Base-by-base conservation (phyloP, 2,888 invertebrate species). In the Netelia fuscicornis region DNA sequence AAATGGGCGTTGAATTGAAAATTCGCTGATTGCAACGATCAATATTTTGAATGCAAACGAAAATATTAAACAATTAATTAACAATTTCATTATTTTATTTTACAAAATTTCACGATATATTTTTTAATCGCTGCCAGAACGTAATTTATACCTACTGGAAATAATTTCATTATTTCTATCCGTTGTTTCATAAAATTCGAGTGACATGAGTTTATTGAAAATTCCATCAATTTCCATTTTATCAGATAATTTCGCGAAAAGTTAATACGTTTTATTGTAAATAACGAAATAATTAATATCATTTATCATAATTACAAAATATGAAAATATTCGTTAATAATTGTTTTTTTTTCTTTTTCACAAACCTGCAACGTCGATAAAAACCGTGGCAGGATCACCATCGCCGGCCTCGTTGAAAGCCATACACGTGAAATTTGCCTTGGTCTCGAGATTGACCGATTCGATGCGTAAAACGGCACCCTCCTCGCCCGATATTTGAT, bases 351-450 rank as follows among this genome's bases (percentile, higher is more conserved):
- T 37, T 56, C 60, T 78, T 37, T 56, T 68, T 64, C 13, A 83
- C 76, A 91, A 94, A 96, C 96, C 96, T 86, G 95, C 95, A 70
- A 97, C 97, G 90, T 97, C 96, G 89, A 98, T 95, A 90, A 95
- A 95, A 77, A 96, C 95, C 52, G 95, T 95, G 25, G 96, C 96
- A 67, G 96, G 95, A 80, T 95, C 95, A 71, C 97, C 97, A 89
- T 96, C 96, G 0, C 98, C 98, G 0, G 98, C 98, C 11, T 97
- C 96, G 94, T 98, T 98, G 93, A 96, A 96, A 0, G 98, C 98
- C 88, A 96, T 95, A 92, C 99, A 99, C 0, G 98, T 97, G 94
- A 98, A 98, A 95, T 98, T 98, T 90, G 97, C 97, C 86, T 98
- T 96, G 71, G 97, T 97, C 92, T 97, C 97, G 86, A 98, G 94